A percentile compares a stretch with the other conserved stretches of the same genome.
These are phyloP conservation scores for Halichondria panicea DNA, from an alignment of 37 sponge, comb jelly and placozoan species.

Conservation along the genomic window DNA sequence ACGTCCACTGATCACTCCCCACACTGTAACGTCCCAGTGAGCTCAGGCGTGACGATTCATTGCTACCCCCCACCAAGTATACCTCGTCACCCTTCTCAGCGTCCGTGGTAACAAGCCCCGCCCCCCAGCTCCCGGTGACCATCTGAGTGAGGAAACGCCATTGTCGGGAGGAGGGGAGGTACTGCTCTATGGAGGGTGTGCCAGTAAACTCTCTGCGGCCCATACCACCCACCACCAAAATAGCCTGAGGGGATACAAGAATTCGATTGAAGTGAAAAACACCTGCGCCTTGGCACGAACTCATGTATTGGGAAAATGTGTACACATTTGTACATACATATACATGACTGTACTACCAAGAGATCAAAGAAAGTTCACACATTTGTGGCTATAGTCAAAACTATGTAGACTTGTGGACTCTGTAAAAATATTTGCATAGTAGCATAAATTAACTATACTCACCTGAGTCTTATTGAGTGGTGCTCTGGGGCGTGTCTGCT, in stretches of 20 bases:
- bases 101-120: slow-evolving; percentile 27
- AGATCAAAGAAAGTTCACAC: too few relatives aligned
- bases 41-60: slow-evolving; percentile 55
- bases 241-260: slow-evolving; percentile 28
- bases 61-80: slow-evolving; percentile 72
- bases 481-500: slow-evolving; percentile 1
- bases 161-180: slow-evolving; percentile 11
- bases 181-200: slow-evolving; percentile 43
- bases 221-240: slow-evolving; percentile 68
- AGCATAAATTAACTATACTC: too few relatives aligned
- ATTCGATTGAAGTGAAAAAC: neutral
- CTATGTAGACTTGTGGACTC: too few relatives aligned
- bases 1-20: slow-evolving; percentile 39
- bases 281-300: slow-evolving; percentile 1
- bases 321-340: too few relatives aligned
- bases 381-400: too few relatives aligned
- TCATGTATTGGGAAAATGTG: neutral
- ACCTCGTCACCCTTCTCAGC: slow-evolving; percentile 20
- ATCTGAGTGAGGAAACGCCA: slow-evolving; percentile 56
- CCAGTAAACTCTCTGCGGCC: slow-evolving; percentile 47
- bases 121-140: slow-evolving; percentile 55
- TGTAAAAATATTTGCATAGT: too few relatives aligned
- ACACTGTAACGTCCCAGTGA: slow-evolving; percentile 60
- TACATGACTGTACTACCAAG: too few relatives aligned
- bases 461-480: slow-evolving; percentile 11